phyloP scores from a whole-genome alignment of 1,140 invertebrate species.

The Glomeris maerens region DNA sequence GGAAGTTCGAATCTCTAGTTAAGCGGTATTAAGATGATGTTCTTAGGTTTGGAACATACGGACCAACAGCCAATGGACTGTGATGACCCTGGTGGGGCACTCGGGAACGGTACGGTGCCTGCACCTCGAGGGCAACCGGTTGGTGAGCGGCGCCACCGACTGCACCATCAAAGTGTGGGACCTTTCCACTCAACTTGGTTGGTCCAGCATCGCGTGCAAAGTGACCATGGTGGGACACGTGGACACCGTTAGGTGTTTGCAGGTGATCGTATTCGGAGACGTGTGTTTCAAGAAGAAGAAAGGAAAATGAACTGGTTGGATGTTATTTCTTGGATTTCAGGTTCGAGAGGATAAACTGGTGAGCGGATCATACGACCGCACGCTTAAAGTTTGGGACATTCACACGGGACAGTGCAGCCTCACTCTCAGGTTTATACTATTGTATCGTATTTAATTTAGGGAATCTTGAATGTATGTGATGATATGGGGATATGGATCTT shows the following conservation, averaged over 20 bases:
- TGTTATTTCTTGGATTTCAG: slow-evolving; percentile 20
- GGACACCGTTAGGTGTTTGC: slow-evolving; percentile 37
- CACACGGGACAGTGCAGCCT: slow-evolving; percentile 26
- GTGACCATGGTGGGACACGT: slow-evolving; percentile 40
- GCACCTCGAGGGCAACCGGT: slow-evolving; percentile 35
- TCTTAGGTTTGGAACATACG: slow-evolving; percentile 29
- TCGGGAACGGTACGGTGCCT: slow-evolving; percentile 39
- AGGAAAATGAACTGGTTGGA: slow-evolving; percentile 3
- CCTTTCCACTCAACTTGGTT: slow-evolving; percentile 35
- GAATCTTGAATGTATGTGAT: neutral
- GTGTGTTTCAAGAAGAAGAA: too few relatives aligned
- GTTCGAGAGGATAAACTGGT: slow-evolving; percentile 36
- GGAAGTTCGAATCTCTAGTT: too few relatives aligned
- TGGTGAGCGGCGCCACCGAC: slow-evolving; percentile 39
- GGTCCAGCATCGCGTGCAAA: slow-evolving; percentile 42
- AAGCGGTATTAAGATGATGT: too few relatives aligned
- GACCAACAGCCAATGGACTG: slow-evolving; percentile 40
- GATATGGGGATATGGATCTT: neutral
- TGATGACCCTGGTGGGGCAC: slow-evolving; percentile 40
- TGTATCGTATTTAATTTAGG: too few relatives aligned
- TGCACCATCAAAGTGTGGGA: slow-evolving; percentile 42
- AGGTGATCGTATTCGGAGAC: slow-evolving; percentile 24
- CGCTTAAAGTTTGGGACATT: slow-evolving; percentile 28
- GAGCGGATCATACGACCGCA: slow-evolving; percentile 30
- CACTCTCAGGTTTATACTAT: slow-evolving; percentile 33